A percentile compares a stretch with the other conserved stretches of the same genome.
Evolutionary conservation across 1,140 invertebrate genomes (phyloP).

Genomic region (Tenebrio molitor): DNA sequence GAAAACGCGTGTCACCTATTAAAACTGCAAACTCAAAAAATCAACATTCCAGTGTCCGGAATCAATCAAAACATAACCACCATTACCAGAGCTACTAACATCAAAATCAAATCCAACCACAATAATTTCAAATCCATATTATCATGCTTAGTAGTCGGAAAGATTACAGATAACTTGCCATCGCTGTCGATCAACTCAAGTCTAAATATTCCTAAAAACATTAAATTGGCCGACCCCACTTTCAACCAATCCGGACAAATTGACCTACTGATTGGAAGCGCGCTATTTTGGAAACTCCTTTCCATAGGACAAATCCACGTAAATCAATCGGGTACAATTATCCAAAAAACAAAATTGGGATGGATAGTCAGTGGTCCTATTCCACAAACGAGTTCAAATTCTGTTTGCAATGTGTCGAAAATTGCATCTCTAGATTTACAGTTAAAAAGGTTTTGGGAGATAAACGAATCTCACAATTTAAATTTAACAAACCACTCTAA

Average conservation of each 20-base stretch:
- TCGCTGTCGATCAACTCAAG: neutral
- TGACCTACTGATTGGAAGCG: slow-evolving; percentile 55
- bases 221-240: no score
- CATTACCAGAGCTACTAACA: neutral
- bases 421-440: no score
- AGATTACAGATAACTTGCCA: slow-evolving; percentile 8
- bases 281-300: no score
- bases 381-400: no score
- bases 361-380: no score
- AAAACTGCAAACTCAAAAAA: neutral
- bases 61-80: neutral
- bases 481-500: no score
- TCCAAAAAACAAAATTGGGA: no score
- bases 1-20: neutral
- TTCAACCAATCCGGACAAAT: slow-evolving; percentile 51
- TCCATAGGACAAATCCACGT: no score
- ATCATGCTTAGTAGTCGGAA: neutral
- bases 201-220: neutral
- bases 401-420: no score
- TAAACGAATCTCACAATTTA: no score
- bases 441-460: no score
- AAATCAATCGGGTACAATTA: no score
- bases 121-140: neutral
- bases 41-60: neutral
- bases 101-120: neutral